Percentiles rank a stretch among this genome's conserved stretches.
These are phyloP conservation scores for Xylophagus ater DNA, from an alignment of 2,888 invertebrate species.

Conservation along the genomic window DNA sequence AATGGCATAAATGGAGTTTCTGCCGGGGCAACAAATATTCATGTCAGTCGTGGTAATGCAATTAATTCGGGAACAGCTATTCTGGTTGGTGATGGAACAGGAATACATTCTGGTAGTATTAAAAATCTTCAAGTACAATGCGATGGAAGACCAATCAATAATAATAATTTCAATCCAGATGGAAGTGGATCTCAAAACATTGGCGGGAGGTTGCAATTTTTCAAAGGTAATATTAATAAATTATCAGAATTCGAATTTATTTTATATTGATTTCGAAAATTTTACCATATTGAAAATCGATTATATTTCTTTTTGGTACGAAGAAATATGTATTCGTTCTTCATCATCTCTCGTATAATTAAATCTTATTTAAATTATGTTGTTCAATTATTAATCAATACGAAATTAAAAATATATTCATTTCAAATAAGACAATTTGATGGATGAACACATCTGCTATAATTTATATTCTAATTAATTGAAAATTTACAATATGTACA, in stretches of 20 bases:
- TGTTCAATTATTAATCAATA: too few relatives aligned
- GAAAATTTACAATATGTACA: too few relatives aligned
- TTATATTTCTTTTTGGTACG: too few relatives aligned
- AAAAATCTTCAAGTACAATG: constrained; percentile 6
- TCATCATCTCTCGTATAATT: too few relatives aligned
- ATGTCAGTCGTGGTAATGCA: constrained; percentile 14
- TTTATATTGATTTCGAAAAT: too few relatives aligned
- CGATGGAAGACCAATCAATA: constrained; percentile 24
- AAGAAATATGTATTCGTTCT: too few relatives aligned
- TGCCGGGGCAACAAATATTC: constrained; percentile 1
- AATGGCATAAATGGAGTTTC: constrained; percentile 56
- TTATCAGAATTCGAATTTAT: too few relatives aligned
- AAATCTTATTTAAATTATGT: too few relatives aligned
- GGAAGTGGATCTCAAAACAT: constrained; percentile 14
- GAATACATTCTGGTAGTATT: constrained; percentile 19
- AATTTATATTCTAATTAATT: too few relatives aligned
- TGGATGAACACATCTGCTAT: too few relatives aligned
- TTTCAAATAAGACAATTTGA: not conserved
- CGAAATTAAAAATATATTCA: not conserved
- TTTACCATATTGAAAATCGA: too few relatives aligned
- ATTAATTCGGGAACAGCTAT: constrained; percentile 15
- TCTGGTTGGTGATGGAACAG: constrained; percentile 16
- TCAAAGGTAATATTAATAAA: constrained; percentile 34
- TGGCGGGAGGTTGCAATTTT: constrained; percentile 39
- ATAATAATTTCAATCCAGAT: constrained; percentile 8